Evolutionary conservation across 2,888 invertebrate species (phyloP).

Genomic region (Cantharis rustica): DNA sequence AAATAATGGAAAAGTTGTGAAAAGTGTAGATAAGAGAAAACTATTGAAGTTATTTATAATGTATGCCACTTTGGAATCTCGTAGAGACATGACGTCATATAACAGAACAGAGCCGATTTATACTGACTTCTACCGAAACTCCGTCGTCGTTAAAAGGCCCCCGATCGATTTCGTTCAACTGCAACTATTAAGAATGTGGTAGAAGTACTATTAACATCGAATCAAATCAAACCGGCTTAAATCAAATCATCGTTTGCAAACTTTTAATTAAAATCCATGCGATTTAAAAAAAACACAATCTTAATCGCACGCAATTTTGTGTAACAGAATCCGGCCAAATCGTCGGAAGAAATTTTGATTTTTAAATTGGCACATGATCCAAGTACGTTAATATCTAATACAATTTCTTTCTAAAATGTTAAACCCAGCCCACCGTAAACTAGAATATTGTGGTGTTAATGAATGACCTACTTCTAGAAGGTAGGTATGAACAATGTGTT

Average conservation of each 20-base stretch:
- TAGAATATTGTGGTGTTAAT: not conserved
- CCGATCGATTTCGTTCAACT: constrained; percentile 48
- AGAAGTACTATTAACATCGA: constrained; percentile 4
- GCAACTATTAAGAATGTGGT: constrained; percentile 42
- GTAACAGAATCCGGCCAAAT: not conserved
- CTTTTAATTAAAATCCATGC: not conserved
- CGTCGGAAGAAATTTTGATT: not conserved
- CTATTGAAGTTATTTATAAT: constrained; percentile 51
- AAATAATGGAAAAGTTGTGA: constrained; percentile 5
- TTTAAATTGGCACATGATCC: not conserved
- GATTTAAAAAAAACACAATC: not conserved
- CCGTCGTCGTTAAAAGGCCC: constrained; percentile 40
- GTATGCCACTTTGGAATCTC: constrained; percentile 51
- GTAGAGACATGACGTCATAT: constrained; percentile 51
- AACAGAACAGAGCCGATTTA: constrained; percentile 35
- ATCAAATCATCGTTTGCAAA: not conserved
- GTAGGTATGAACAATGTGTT: constrained; percentile 26
- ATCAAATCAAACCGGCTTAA: not conserved
- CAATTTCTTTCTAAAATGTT: not conserved
- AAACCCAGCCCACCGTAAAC: no score
- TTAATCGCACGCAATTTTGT: not conserved
- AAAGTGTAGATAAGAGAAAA: constrained; percentile 26
- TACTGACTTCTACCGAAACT: constrained; percentile 41
- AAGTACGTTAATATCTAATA: not conserved
- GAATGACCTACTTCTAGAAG: constrained; percentile 34